Evolutionary conservation across 2,797 vertebrate genomes (phyloP).

Genomic region (Gallirallus australis): DNA sequence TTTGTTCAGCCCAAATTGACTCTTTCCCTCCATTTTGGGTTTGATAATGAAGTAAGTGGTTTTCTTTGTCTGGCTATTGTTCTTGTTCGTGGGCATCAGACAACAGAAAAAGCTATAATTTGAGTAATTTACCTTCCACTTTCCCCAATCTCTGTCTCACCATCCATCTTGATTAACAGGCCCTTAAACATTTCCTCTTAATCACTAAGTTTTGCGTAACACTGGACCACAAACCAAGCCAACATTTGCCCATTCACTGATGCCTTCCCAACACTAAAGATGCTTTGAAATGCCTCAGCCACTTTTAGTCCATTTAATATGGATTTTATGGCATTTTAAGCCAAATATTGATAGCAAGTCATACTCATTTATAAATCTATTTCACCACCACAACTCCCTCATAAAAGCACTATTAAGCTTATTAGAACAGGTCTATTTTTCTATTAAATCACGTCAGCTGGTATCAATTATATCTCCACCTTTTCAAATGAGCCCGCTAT

Average conservation of each 20-base stretch:
- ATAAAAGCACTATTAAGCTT: slow-evolving; percentile 36
- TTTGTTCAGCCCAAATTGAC: background rate
- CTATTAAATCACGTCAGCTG: slow-evolving; percentile 1
- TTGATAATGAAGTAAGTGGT: background rate
- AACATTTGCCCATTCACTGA: background rate
- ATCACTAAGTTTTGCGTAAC: background rate
- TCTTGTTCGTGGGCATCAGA: background rate
- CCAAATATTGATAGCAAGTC: slow-evolving; percentile 27
- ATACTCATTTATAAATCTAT: slow-evolving; percentile 30
- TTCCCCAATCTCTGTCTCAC: background rate
- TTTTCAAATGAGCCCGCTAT: background rate
- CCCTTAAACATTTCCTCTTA: background rate
- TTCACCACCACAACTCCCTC: background rate
- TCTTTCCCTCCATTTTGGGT: background rate
- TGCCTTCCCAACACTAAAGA: background rate
- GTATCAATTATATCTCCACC: slow-evolving; percentile 5
- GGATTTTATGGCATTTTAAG: slow-evolving; percentile 33
- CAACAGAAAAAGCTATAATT: background rate
- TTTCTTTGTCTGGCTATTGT: background rate
- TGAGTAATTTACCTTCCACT: background rate
- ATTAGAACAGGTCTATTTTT: slow-evolving; percentile 37
- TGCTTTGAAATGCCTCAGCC: slow-evolving; percentile 17
- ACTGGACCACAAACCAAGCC: background rate
- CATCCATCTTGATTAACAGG: slow-evolving; percentile 6
- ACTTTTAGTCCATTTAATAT: slow-evolving; percentile 4